Percentiles rank a stretch among this genome's conserved stretches.
Evolutionary conservation across 2,888 invertebrate species (phyloP).

Genomic region (Pandemis corylana): DNA sequence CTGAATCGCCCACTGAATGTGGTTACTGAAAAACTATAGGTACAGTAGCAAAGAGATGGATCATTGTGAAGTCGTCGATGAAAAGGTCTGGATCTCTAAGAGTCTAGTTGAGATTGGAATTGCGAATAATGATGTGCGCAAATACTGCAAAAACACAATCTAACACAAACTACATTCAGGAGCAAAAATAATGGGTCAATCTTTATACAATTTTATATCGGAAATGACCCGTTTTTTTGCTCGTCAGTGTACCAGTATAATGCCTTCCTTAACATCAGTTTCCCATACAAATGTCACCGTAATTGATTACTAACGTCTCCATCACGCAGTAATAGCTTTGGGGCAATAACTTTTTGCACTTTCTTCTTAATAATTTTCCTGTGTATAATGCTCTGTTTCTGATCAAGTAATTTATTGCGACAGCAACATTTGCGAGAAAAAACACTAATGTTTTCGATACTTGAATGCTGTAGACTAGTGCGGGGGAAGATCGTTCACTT

Average conservation of each 20-base stretch:
- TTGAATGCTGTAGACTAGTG: slow-evolving; percentile 7
- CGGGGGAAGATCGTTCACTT: slow-evolving; percentile 43
- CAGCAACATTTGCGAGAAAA: slow-evolving; percentile 29
- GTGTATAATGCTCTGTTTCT: slow-evolving; percentile 44
- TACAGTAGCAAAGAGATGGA: no score
- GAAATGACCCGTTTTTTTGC: no score
- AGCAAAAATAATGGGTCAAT: no score
- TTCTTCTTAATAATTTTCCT: slow-evolving; percentile 47
- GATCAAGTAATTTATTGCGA: slow-evolving; percentile 55
- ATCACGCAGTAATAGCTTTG: slow-evolving; percentile 35
- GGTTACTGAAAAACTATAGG: no score
- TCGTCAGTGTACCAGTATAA: background rate
- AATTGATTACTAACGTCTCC: slow-evolving; percentile 42
- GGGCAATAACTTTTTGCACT: slow-evolving; percentile 40
- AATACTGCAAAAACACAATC: slow-evolving; percentile 29
- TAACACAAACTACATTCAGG: slow-evolving; percentile 6
- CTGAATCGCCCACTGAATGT: no score
- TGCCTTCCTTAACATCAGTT: slow-evolving; percentile 21
- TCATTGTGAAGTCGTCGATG: no score
- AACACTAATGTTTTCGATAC: slow-evolving; percentile 42
- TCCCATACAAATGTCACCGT: slow-evolving; percentile 32
- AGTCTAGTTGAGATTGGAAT: no score
- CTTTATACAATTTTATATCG: no score
- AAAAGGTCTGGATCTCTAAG: no score
- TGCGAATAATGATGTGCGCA: no score